These are phyloP conservation scores for Catharus bicknelli DNA, from an alignment of 2,113 vertebrate species.

Conservation along the genomic window DNA sequence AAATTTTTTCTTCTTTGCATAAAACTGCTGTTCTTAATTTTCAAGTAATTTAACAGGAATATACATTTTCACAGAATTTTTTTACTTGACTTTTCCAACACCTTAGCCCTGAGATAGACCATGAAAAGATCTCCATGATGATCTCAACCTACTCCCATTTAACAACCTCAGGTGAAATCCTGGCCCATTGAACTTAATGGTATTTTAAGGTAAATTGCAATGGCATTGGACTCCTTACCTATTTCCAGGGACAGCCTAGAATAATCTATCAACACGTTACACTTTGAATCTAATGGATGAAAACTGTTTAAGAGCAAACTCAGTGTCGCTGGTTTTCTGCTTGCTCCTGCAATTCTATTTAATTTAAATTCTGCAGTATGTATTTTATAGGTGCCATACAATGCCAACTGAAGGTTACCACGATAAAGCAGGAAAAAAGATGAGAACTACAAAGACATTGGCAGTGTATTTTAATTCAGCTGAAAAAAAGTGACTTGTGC, in stretches of 20 bases:
- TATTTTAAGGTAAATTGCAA: neutral
- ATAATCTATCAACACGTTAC: neutral
- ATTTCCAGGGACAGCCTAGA: neutral
- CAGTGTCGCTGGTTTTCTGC: neutral
- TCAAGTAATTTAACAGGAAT: neutral
- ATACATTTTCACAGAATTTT: neutral
- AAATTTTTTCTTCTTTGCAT: neutral
- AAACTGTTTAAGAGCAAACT: neutral
- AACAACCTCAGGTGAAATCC: neutral
- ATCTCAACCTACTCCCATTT: neutral
- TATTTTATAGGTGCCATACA: neutral
- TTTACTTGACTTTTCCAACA: neutral
- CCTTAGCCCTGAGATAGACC: neutral
- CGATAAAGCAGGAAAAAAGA: slow-evolving; percentile 20
- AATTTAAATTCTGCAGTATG: neutral
- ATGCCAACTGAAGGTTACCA: slow-evolving; percentile 33
- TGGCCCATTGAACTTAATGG: neutral
- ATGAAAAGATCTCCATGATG: neutral
- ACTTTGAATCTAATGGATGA: neutral
- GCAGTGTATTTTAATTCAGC: slow-evolving; percentile 21
- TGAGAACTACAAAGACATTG: neutral
- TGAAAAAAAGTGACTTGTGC: neutral
- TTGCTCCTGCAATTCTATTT: neutral
- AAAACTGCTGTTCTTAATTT: neutral
- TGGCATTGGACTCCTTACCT: neutral